A percentile compares a stretch with the other conserved stretches of the same genome.
Conservation (phyloP, 1,140 invertebrate species). For the Leptonema lineaticorne region DNA sequence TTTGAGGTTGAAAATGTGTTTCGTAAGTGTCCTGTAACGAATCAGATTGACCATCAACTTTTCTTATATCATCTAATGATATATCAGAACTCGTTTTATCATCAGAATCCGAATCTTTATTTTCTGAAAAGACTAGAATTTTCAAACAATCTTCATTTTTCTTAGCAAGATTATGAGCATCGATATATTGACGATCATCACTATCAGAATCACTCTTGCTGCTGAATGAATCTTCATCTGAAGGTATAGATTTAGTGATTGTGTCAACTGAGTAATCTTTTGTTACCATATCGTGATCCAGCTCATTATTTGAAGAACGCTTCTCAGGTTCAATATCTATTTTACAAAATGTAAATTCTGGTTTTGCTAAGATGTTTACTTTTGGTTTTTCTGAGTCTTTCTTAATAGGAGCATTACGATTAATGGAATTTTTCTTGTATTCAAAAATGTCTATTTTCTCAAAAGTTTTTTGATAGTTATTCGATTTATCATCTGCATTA, state of each 20-base stretch:
- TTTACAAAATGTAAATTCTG: conserved; percentile 60
- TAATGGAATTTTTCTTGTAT: conserved; percentile 59
- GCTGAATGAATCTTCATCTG: conserved; percentile 56
- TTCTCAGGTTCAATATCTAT: conserved; percentile 53
- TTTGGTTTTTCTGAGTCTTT: conserved; percentile 62
- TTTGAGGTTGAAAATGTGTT: conserved; percentile 54
- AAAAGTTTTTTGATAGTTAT: conserved; percentile 8
- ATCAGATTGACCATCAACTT: conserved; percentile 51
- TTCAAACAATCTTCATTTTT: conserved; percentile 54
- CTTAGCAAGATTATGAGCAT: conserved; percentile 45
- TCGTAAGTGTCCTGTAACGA: conserved; percentile 41
- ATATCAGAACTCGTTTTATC: conserved; percentile 39
- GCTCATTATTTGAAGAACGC: conserved; percentile 28
- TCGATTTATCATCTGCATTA: conserved; percentile 43
- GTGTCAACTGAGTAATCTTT: conserved; percentile 45
- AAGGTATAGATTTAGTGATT: conserved; percentile 52
- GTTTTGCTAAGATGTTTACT: conserved; percentile 56
- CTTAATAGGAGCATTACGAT: conserved; percentile 58
- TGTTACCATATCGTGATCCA: conserved; percentile 32
- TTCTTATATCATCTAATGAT: conserved; percentile 50
- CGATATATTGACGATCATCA: conserved; percentile 55
- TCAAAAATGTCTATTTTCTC: conserved; percentile 51
- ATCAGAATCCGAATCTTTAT: conserved; percentile 44
- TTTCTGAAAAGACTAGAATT: conserved; percentile 54
- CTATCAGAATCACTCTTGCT: conserved; percentile 55